phyloP scores from a whole-genome alignment of 30 jellyfish, hydroid and myxozoan genomes.

The Chironex yamaguchii region DNA sequence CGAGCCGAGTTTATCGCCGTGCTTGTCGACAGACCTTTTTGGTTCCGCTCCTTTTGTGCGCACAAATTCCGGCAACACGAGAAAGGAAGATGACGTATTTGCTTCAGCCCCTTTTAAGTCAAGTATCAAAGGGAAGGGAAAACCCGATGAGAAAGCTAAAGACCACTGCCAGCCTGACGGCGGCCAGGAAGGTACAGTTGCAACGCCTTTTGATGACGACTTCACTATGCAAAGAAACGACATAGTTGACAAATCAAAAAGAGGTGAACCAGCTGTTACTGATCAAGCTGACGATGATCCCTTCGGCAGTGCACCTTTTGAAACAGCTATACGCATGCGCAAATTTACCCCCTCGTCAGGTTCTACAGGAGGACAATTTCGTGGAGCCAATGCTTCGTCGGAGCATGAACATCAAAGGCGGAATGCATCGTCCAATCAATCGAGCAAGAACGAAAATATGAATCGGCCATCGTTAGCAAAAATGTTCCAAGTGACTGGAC shows the following conservation, averaged over 20 bases:
- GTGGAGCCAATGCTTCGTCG: conserved; percentile 1
- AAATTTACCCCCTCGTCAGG: not conserved
- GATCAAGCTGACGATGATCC: not conserved
- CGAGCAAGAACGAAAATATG: not conserved
- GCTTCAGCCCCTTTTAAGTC: not conserved
- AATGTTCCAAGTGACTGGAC: not conserved
- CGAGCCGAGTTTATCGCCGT: too few relatives aligned
- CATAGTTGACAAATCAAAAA: not conserved
- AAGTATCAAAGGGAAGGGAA: too few relatives aligned
- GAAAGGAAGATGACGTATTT: not conserved
- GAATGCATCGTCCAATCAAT: not conserved
- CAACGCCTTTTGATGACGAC: not conserved
- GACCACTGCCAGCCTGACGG: too few relatives aligned
- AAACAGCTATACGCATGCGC: not conserved
- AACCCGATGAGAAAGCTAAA: too few relatives aligned
- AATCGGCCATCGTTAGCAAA: not conserved
- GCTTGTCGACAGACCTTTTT: not conserved
- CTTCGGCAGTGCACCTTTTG: not conserved
- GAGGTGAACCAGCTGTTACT: not conserved
- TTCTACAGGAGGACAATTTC: too few relatives aligned
- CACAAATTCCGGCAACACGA: not conserved
- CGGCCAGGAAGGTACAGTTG: too few relatives aligned
- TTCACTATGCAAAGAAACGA: not conserved
- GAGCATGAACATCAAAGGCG: not conserved
- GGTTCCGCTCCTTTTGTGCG: not conserved